Evolutionary conservation across 2,888 invertebrate genomes (phyloP), one percentile per base, ranked within the genome.

Genomic region (Celastrina argiolus): DNA sequence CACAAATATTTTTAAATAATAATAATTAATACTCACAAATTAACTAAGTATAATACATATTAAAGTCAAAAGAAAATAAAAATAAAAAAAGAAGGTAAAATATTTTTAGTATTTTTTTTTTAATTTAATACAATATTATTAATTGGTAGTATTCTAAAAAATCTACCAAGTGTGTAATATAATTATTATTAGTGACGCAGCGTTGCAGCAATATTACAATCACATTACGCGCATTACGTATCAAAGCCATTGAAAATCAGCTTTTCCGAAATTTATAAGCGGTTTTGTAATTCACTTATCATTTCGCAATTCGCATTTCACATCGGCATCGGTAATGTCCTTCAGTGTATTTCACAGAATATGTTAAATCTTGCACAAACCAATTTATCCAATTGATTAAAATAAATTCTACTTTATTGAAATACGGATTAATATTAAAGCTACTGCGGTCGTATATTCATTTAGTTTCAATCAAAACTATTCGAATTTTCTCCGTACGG

Each of bases 201-300:
- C 45, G 18, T 22, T 51, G 14, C 51, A 51, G 51, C 12, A 22
- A 26, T 26, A 26, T 51, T 26, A 51, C 14, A 3, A 26, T 26
- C 22, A 51, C 26, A 51, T 22, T 51, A 51, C 12, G 51, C 26
- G 22, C 22, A 14, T 51, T 14, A 26, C 45, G 8, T 22, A 14
- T 26, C 26, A 26, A 51, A 26, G 22, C 51, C 22, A 12, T 51
- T 1, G 12, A 51, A 51, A 51, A 51, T 51, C 51, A 10, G 51
- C 51, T 51, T 26, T 22, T 1, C 22, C 14, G 22, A 14, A 51
- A 51, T 51, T 51, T 22, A 51, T 26, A 51, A 51, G 51, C 14
- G 22, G 51, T 51, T 42, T 51, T 51, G 22, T 51, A 51, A 51
- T 51, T 51, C 51, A 51, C 22, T 51, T 51, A 45, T 16, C 16